Percentiles rank a stretch among this genome's conserved stretches.
These are phyloP conservation scores for Morelia viridis DNA, from an alignment of 2,797 vertebrate genomes.

Conservation along the genomic window DNA sequence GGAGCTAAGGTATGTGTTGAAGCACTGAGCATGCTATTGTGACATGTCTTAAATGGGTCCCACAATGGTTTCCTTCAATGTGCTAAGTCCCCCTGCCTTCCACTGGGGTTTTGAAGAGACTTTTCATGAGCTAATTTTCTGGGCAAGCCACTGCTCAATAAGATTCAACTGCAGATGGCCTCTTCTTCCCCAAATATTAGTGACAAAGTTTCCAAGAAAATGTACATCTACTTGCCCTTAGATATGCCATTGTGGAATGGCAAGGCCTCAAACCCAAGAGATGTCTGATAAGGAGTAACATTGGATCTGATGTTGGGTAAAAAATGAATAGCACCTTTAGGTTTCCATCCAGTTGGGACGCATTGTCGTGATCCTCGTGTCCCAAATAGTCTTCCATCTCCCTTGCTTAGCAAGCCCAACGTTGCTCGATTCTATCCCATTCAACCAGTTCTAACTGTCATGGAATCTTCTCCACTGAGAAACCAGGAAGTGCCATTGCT, in stretches of 20 bases:
- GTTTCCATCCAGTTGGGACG: background rate
- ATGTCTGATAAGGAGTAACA: no score
- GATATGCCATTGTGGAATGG: background rate
- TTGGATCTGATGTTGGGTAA: background rate
- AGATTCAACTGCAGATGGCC: background rate
- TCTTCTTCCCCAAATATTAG: background rate
- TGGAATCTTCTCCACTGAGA: background rate
- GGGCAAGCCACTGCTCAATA: background rate
- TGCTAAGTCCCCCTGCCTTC: background rate
- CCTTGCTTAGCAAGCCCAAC: background rate
- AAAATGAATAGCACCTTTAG: background rate
- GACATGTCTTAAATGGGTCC: background rate
- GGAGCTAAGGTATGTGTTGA: background rate
- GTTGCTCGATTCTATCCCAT: background rate
- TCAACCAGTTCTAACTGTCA: background rate
- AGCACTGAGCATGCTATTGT: background rate
- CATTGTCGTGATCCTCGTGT: background rate
- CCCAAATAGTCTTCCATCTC: background rate
- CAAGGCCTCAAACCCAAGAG: no score
- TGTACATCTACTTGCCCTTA: background rate
- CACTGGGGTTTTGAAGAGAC: background rate
- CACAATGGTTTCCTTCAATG: background rate
- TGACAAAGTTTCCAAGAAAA: background rate
- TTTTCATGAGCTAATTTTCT: background rate
- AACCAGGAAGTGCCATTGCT: background rate